A percentile compares a stretch with the other conserved stretches of the same genome.
phyloP scores from a whole-genome alignment of 1,140 invertebrate species.

The Pissodes strobi region DNA sequence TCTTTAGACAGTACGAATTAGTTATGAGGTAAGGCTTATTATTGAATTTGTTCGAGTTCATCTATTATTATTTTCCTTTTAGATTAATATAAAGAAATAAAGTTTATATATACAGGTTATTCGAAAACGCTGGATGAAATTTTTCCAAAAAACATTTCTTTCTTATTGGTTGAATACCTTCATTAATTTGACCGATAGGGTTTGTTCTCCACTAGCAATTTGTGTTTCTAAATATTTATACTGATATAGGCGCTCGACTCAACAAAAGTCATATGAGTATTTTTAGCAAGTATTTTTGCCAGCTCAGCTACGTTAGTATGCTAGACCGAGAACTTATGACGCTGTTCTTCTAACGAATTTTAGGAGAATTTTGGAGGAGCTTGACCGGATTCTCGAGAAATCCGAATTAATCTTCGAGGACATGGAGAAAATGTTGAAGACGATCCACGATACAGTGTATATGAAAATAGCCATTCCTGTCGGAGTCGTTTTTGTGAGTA shows the following conservation, averaged over 20 bases:
- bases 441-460: conserved; percentile 63
- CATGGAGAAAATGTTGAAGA: conserved; percentile 57
- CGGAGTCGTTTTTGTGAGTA: conserved; percentile 66
- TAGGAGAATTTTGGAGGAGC: conserved; percentile 62
- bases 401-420: conserved; percentile 56
- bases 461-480: conserved; percentile 67
- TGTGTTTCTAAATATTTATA: too few species aligned
- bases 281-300: too few species aligned
- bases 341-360: conserved; percentile 35
- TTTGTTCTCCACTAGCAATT: too few species aligned
- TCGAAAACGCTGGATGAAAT: too few species aligned
- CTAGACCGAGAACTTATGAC: too few species aligned
- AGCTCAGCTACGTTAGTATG: too few species aligned
- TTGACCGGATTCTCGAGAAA: conserved; percentile 59
- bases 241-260: too few species aligned
- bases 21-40: conserved; percentile 55
- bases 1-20: conserved; percentile 67
- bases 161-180: too few species aligned
- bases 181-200: too few species aligned
- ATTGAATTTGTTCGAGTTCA: background rate
- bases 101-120: too few species aligned
- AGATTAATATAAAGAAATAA: background rate
- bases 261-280: too few species aligned
- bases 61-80: background rate
- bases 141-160: too few species aligned